A percentile compares a stretch with the other conserved stretches of the same genome.
Conservation (phyloP, 2,113 vertebrate species). For the Oreochromis tanganicae region DNA sequence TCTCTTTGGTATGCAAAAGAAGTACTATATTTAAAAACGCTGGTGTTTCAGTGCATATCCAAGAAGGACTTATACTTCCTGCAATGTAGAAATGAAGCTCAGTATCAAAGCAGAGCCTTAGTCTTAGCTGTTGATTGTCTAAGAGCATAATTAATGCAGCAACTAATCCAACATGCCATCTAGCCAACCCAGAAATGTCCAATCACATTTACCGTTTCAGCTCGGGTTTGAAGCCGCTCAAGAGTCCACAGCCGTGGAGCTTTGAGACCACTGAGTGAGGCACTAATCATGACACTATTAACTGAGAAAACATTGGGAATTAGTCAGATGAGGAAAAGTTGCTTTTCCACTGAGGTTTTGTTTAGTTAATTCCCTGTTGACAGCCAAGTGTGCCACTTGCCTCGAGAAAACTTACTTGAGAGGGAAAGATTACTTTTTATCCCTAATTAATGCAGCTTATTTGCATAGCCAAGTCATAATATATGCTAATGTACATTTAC, state of each 20-base stretch:
- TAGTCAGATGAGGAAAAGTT: constrained; percentile 62
- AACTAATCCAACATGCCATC: constrained; percentile 65
- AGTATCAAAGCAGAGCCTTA: constrained; percentile 59
- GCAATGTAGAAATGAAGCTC: constrained; percentile 26
- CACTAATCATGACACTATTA: constrained; percentile 64
- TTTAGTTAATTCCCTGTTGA: constrained; percentile 72
- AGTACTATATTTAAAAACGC: constrained; percentile 63
- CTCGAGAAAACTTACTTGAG: constrained; percentile 56
- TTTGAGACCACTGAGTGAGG: constrained; percentile 58
- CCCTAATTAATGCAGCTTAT: constrained; percentile 71
- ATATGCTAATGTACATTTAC: constrained; percentile 72
- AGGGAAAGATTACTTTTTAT: constrained; percentile 66
- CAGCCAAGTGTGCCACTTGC: constrained; percentile 60
- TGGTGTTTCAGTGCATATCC: constrained; percentile 15
- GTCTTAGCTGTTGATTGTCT: constrained; percentile 67
- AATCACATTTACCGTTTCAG: constrained; percentile 57
- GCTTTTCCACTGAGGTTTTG: constrained; percentile 61
- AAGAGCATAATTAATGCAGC: constrained; percentile 65
- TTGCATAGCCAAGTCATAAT: constrained; percentile 72
- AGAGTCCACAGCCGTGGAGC: constrained; percentile 45
- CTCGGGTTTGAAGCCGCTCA: constrained; percentile 48
- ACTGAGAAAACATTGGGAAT: constrained; percentile 68
- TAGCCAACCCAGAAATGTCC: constrained; percentile 70
- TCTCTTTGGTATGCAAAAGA: constrained; percentile 56
- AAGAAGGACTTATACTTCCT: constrained; percentile 32